Percentiles rank a stretch among this genome's conserved stretches.
Conservation (phyloP, 2,113 vertebrate species). For the Semicossyphus pulcher region DNA sequence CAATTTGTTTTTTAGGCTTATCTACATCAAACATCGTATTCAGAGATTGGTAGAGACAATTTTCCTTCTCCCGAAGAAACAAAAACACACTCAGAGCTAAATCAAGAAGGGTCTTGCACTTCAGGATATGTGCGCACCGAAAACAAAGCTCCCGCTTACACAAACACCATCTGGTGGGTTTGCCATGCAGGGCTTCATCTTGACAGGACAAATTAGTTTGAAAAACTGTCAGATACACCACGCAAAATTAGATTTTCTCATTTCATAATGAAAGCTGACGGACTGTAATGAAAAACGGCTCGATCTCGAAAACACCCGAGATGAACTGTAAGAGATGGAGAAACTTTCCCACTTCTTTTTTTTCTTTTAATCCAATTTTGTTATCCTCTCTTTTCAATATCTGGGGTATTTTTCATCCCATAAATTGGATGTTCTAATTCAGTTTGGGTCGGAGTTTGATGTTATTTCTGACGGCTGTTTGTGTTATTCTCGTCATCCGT, state of each 20-base stretch:
- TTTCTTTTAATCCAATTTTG: conserved; percentile 57
- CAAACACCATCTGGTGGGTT: conserved; percentile 83
- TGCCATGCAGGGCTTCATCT: conserved; percentile 71
- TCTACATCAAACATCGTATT: conserved; percentile 29
- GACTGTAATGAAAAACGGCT: conserved; percentile 79
- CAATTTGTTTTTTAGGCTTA: conserved; percentile 26
- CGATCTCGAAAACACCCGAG: conserved; percentile 70
- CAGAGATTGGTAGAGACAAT: conserved; percentile 3
- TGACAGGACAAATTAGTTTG: conserved; percentile 81
- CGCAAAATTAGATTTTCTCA: conserved; percentile 78
- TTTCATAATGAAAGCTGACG: conserved; percentile 81
- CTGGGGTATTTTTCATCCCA: conserved; percentile 46
- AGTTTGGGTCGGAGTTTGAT: conserved; percentile 67
- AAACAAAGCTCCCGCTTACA: conserved; percentile 69
- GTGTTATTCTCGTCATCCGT: conserved; percentile 67
- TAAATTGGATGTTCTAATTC: conserved; percentile 71
- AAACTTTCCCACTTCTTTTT: conserved; percentile 43
- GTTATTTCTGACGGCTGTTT: conserved; percentile 69
- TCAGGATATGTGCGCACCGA: conserved; percentile 35
- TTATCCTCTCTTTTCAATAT: conserved; percentile 64
- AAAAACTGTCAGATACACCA: conserved; percentile 80
- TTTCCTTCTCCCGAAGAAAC: background rate
- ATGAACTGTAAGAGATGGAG: conserved; percentile 63
- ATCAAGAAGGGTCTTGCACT: conserved; percentile 52
- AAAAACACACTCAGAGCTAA: conserved; percentile 40